Evolutionary conservation across 2,113 vertebrate species (phyloP).

Genomic region (Charina bottae): DNA sequence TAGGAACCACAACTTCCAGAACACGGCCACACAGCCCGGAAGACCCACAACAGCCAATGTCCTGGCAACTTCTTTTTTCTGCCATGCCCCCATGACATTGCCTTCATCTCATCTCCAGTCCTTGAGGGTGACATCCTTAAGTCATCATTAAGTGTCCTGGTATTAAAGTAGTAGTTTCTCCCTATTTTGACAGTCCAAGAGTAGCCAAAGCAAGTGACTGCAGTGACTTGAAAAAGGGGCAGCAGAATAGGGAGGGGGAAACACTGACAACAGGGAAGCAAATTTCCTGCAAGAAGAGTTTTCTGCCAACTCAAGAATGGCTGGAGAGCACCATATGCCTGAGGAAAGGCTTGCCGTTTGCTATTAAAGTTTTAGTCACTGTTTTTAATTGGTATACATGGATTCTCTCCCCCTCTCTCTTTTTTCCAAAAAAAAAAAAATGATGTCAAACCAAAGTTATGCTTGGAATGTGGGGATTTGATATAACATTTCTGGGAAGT

Average conservation of each 20-base stretch:
- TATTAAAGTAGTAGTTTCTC: not conserved
- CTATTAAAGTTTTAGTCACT: not conserved
- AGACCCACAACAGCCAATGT: too few relatives aligned
- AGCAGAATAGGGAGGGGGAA: not conserved
- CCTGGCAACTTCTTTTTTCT: not conserved
- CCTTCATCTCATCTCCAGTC: not conserved
- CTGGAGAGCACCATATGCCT: not conserved
- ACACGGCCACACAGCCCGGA: too few relatives aligned
- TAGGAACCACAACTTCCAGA: too few relatives aligned
- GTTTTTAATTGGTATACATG: not conserved
- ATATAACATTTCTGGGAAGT: not conserved
- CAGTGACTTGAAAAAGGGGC: not conserved
- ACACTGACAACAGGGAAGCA: not conserved
- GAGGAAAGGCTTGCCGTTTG: not conserved
- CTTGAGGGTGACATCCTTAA: not conserved
- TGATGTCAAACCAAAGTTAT: not conserved
- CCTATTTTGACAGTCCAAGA: not conserved
- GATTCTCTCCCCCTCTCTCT: not conserved
- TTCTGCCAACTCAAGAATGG: not conserved
- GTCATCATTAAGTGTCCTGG: not conserved
- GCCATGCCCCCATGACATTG: not conserved
- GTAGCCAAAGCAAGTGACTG: not conserved
- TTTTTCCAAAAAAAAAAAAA: not conserved
- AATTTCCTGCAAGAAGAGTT: not conserved
- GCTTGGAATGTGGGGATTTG: not conserved